Evolutionary conservation across 2,113 vertebrate species (phyloP), one percentile per base, ranked within the genome.

Genomic region (Cyprinus carpio): DNA sequence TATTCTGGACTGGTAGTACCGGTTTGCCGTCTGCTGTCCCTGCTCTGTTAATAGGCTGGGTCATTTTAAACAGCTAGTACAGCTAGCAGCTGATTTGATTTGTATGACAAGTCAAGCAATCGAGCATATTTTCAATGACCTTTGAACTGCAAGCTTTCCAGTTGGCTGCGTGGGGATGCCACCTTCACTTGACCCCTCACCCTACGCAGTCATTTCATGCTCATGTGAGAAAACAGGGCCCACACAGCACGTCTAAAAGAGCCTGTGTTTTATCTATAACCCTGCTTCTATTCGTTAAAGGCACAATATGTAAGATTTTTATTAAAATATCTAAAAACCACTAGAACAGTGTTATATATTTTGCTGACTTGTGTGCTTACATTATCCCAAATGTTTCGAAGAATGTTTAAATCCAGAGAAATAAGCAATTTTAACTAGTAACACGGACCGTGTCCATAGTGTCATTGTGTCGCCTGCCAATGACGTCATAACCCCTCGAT

Each of bases 111-210:
- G 84, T 91, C 91, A 81, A 85, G 91, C 91, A 88, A 89, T 90
- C 83, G 87, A 87, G 87, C 85, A 65, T 90, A 92, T 92, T 93
- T 92, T 90, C 90, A 87, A 29, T 92, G 92, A 93, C 92, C 94
- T 92, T 84, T 92, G 90, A 92, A 91, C 93, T 88, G 87, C 56
- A 82, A 88, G 93, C 90, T 92, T 94, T 95, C 91, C 91, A 92
- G 92, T 91, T 91, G 93, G 92, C 89, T 90, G 91, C 90, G 92
- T 88, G 87, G 89, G 87, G 89, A 89, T 54, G 89, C 89, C 91
- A 92, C 92, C 93, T 94, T 94, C 91, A 91, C 91, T 93, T 93
- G 93, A 94, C 92, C 92, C 88, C 76, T 84, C 82, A 85, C 84
- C 88, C 82, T 87, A 87, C 87, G 91, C 90, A 89, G 84, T 91